Percentiles rank a stretch among this genome's conserved stretches.
Conservation (phyloP, 2,888 invertebrate species). For the Eupithecia inturbata region DNA sequence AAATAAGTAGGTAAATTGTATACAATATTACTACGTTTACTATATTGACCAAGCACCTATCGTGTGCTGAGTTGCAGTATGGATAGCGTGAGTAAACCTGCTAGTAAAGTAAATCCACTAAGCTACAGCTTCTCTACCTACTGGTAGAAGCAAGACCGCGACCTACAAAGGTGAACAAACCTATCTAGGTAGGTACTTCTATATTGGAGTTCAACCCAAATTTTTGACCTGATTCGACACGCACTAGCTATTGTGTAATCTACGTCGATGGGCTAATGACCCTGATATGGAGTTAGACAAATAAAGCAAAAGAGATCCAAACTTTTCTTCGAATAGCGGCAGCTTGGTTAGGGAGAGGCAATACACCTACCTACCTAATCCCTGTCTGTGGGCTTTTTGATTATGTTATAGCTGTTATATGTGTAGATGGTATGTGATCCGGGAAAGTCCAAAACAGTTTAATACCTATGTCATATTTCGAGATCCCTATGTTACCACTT, state of each 20-base stretch:
- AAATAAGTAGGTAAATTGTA: too few species aligned
- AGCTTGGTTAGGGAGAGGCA: slow-evolving; percentile 22
- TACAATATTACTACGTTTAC: too few species aligned
- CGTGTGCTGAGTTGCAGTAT: slow-evolving; percentile 3
- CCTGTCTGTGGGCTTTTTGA: too few species aligned
- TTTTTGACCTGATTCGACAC: slow-evolving; percentile 76
- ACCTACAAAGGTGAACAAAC: slow-evolving; percentile 81
- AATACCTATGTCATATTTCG: too few species aligned
- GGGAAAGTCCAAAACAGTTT: too few species aligned
- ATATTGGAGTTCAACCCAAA: slow-evolving; percentile 71
- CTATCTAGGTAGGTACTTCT: slow-evolving; percentile 49
- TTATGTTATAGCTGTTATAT: too few species aligned
- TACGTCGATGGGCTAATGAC: slow-evolving; percentile 64
- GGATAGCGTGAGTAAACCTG: slow-evolving; percentile 25
- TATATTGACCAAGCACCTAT: too few species aligned
- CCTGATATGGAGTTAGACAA: slow-evolving; percentile 71
- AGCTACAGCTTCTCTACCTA: background rate
- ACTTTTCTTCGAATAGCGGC: slow-evolving; percentile 57
- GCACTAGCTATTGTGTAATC: slow-evolving; percentile 60
- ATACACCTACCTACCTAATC: too few species aligned
- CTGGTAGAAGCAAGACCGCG: slow-evolving; percentile 50
- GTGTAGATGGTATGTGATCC: too few species aligned
- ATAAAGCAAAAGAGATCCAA: slow-evolving; percentile 71
- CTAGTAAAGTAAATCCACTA: background rate
- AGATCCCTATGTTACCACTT: background rate